These are phyloP conservation scores for Drosophila phalerata DNA, from an alignment of 2,888 invertebrate species.

Conservation along the genomic window DNA sequence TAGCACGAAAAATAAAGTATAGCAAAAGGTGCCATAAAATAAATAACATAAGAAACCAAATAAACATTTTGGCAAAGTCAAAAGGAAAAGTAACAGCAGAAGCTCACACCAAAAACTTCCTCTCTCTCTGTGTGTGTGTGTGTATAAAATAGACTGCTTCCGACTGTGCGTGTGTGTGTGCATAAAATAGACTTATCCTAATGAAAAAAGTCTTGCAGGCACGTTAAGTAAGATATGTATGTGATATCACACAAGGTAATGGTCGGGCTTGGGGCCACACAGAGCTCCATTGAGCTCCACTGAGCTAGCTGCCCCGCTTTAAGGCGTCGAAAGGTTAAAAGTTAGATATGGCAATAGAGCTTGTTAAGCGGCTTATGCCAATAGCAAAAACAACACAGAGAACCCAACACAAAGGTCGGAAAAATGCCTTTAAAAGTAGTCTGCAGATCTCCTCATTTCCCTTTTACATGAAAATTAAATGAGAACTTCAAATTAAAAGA, in stretches of 20 bases:
- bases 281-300: not conserved
- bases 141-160: slow-evolving; percentile 74
- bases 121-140: slow-evolving; percentile 29
- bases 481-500: slow-evolving; percentile 9
- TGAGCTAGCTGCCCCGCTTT: slow-evolving; percentile 24
- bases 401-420: slow-evolving; percentile 34
- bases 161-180: slow-evolving; percentile 47
- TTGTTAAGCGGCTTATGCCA: slow-evolving; percentile 69
- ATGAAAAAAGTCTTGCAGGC: slow-evolving; percentile 79
- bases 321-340: slow-evolving; percentile 75
- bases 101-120: slow-evolving; percentile 45
- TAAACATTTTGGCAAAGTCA: slow-evolving; percentile 73
- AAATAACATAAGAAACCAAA: slow-evolving; percentile 79
- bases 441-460: not conserved
- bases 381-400: slow-evolving; percentile 35
- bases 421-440: slow-evolving; percentile 45
- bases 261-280: slow-evolving; percentile 4
- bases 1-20: slow-evolving; percentile 74
- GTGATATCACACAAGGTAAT: slow-evolving; percentile 62
- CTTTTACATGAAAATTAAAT: slow-evolving; percentile 14
- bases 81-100: slow-evolving; percentile 38
- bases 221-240: slow-evolving; percentile 79
- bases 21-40: slow-evolving; percentile 80
- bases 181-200: slow-evolving; percentile 80
- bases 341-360: slow-evolving; percentile 67